phyloP scores from a whole-genome alignment of 2,113 vertebrate species.

The Ptilonorhynchus violaceus region DNA sequence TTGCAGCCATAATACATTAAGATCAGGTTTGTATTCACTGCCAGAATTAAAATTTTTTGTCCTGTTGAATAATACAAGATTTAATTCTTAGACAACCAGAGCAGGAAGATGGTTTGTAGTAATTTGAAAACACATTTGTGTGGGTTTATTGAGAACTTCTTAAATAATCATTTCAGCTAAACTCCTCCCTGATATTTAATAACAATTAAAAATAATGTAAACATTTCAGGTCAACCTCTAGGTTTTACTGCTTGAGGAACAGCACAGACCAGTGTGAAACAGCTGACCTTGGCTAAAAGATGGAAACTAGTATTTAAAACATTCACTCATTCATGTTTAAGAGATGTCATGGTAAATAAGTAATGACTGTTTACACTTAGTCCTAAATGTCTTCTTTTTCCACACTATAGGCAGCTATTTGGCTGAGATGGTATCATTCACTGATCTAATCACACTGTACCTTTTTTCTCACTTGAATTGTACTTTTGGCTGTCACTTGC shows the following conservation, averaged over 20 bases:
- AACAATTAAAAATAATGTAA: not conserved
- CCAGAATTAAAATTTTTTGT: not conserved
- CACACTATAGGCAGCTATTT: slow-evolving; percentile 73
- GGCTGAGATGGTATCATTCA: slow-evolving; percentile 71
- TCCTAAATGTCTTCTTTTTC: slow-evolving; percentile 74
- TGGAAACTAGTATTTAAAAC: slow-evolving; percentile 75
- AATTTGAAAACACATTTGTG: not conserved
- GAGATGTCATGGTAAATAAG: slow-evolving; percentile 82
- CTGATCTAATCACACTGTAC: slow-evolving; percentile 69
- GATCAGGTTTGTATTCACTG: not conserved
- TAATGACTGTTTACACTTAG: slow-evolving; percentile 79
- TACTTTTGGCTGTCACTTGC: slow-evolving; percentile 74
- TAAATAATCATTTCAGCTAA: not conserved
- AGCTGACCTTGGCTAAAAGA: slow-evolving; percentile 73
- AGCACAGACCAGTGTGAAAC: slow-evolving; percentile 46
- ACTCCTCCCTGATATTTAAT: not conserved
- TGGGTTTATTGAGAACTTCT: not conserved
- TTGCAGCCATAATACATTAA: not conserved
- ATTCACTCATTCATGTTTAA: slow-evolving; percentile 76
- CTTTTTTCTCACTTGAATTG: slow-evolving; percentile 75
- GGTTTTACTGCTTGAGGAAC: not conserved
- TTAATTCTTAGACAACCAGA: not conserved
- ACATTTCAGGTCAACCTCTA: not conserved
- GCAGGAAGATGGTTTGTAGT: not conserved
- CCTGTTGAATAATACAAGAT: not conserved